Evolutionary conservation across 1,140 invertebrate species (phyloP).

Genomic region (Papilio dardanus): DNA sequence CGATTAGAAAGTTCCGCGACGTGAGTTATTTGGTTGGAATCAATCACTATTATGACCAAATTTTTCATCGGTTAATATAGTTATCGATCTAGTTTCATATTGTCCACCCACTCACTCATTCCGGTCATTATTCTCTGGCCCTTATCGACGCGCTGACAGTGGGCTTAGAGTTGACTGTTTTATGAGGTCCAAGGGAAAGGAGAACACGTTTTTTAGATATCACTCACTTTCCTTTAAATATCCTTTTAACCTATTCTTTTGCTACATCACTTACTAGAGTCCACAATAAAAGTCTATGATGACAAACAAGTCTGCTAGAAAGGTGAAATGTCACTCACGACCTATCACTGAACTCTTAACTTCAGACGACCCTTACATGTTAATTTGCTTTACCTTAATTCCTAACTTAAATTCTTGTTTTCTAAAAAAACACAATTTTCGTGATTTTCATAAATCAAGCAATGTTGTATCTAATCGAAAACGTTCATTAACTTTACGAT

Average conservation of each 20-base stretch:
- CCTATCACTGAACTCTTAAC: no score
- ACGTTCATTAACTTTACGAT: conserved; percentile 3
- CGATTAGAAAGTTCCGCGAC: neutral
- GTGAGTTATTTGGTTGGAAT: conserved; percentile 21
- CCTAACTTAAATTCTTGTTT: neutral
- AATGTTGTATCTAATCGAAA: neutral
- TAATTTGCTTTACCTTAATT: neutral
- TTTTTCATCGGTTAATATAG: conserved; percentile 47
- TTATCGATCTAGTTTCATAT: conserved; percentile 54
- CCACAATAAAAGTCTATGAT: neutral
- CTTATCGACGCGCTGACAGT: conserved; percentile 56
- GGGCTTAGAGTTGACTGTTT: conserved; percentile 58
- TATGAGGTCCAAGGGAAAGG: conserved; percentile 30
- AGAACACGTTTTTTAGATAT: neutral
- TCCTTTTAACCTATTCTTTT: neutral
- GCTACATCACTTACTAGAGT: neutral
- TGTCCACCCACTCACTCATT: conserved; percentile 50
- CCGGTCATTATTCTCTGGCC: conserved; percentile 48
- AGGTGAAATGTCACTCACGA: no score
- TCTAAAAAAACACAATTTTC: neutral
- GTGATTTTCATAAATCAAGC: conserved; percentile 1
- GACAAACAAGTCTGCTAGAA: neutral
- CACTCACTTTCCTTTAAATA: neutral
- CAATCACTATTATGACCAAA: conserved; percentile 42
- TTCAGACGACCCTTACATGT: neutral